Evolutionary conservation across 1,140 invertebrate species (phyloP).

Genomic region (Anastrepha obliqua): DNA sequence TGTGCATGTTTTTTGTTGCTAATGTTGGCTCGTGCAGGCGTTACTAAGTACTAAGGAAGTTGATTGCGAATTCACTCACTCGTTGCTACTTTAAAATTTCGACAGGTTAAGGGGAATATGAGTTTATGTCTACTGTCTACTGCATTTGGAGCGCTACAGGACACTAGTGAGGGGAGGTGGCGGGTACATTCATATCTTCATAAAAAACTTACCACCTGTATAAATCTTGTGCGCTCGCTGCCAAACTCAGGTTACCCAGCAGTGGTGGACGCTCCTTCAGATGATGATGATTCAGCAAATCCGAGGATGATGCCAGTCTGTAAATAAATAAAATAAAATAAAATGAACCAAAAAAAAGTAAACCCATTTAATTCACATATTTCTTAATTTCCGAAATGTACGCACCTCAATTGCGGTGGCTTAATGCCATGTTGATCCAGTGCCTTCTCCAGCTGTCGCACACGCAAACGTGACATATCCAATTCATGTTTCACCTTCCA

Average conservation of each 20-base stretch:
- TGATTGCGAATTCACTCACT: neutral
- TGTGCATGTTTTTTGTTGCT: neutral
- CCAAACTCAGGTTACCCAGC: slow-evolving; percentile 72
- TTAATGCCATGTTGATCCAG: slow-evolving; percentile 87
- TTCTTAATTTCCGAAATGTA: neutral
- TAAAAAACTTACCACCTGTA: slow-evolving; percentile 74
- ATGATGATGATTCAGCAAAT: slow-evolving; percentile 72
- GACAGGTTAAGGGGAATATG: neutral
- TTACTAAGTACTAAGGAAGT: neutral
- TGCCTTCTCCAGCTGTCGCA: slow-evolving; percentile 89
- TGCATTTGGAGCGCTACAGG: neutral
- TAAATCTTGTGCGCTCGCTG: slow-evolving; percentile 75
- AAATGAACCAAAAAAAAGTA: neutral
- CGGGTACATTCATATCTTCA: slow-evolving; percentile 38
- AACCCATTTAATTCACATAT: slow-evolving; percentile 26
- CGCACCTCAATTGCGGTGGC: slow-evolving; percentile 80
- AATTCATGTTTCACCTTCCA: slow-evolving; percentile 93
- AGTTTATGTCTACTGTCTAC: neutral
- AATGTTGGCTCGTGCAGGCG: neutral
- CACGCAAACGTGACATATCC: slow-evolving; percentile 87
- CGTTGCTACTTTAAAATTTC: neutral
- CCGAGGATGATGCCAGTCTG: slow-evolving; percentile 74
- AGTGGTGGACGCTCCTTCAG: slow-evolving; percentile 71
- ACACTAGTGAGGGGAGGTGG: neutral
- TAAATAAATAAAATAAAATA: neutral